phyloP scores from a whole-genome alignment of 1,140 invertebrate genomes.

The Streblospio benedicti region DNA sequence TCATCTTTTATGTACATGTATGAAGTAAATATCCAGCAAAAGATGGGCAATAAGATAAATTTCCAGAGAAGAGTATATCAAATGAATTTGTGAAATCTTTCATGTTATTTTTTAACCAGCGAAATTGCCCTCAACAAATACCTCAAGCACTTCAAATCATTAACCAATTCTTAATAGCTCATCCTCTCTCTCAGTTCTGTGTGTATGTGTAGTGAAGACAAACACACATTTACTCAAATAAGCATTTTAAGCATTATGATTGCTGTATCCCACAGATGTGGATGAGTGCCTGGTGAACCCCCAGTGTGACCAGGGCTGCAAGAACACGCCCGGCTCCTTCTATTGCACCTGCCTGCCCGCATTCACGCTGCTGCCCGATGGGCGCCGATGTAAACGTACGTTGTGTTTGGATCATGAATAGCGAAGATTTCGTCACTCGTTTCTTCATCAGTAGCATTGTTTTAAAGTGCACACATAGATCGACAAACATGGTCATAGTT shows the following conservation, averaged over 20 bases:
- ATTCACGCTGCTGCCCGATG: not conserved
- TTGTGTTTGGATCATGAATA: not conserved
- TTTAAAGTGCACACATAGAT: no score
- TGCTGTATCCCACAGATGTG: not conserved
- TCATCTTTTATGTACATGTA: no score
- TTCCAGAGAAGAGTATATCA: no score
- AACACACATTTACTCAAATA: not conserved
- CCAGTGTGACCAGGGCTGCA: not conserved
- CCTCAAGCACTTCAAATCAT: no score
- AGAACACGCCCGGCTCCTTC: not conserved
- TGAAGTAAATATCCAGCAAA: no score
- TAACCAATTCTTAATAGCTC: not conserved
- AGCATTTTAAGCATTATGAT: not conserved
- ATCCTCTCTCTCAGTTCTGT: not conserved
- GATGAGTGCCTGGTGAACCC: not conserved
- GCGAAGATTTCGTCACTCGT: no score
- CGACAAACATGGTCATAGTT: no score
- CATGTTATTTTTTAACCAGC: no score
- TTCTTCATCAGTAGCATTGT: no score
- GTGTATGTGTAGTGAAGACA: not conserved
- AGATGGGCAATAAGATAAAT: no score
- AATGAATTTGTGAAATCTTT: no score
- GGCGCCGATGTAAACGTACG: not conserved
- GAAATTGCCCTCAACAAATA: no score
- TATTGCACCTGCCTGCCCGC: not conserved